Evolutionary conservation across 2,888 invertebrate genomes (phyloP).

Genomic region (Zaprionus bogoriensis): DNA sequence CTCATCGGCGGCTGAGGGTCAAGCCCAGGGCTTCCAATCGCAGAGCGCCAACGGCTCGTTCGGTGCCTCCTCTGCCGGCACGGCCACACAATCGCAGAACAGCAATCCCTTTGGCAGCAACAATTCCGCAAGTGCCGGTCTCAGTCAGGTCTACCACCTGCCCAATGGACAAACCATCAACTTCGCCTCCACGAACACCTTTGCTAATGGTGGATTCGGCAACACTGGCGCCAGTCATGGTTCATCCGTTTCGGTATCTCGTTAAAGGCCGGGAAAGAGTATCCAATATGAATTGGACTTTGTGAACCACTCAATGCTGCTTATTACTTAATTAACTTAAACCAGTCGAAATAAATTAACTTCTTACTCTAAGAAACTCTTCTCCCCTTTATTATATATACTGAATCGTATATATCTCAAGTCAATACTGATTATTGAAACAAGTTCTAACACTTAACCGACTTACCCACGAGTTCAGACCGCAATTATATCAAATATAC

Average conservation of each 20-base stretch:
- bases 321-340: neutral
- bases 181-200: slow-evolving; percentile 80
- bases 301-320: neutral
- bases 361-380: neutral
- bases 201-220: slow-evolving; percentile 72
- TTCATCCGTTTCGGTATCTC: slow-evolving; percentile 67
- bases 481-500: neutral
- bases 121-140: slow-evolving; percentile 81
- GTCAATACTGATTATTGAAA: too few relatives aligned
- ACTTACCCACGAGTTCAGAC: neutral
- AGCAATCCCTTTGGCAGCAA: slow-evolving; percentile 66
- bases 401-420: too few relatives aligned
- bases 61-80: slow-evolving; percentile 81
- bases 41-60: slow-evolving; percentile 77
- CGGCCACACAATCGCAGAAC: slow-evolving; percentile 80
- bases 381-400: too few relatives aligned
- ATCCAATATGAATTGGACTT: neutral
- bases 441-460: too few relatives aligned
- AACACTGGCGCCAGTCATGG: slow-evolving; percentile 70
- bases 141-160: slow-evolving; percentile 80
- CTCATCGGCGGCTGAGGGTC: slow-evolving; percentile 78
- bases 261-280: slow-evolving; percentile 20
- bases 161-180: slow-evolving; percentile 82
- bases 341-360: too few relatives aligned
- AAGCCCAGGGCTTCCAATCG: slow-evolving; percentile 81